Conservation (phyloP, 2,797 vertebrate genomes). For the Myotis findleyi region DNA sequence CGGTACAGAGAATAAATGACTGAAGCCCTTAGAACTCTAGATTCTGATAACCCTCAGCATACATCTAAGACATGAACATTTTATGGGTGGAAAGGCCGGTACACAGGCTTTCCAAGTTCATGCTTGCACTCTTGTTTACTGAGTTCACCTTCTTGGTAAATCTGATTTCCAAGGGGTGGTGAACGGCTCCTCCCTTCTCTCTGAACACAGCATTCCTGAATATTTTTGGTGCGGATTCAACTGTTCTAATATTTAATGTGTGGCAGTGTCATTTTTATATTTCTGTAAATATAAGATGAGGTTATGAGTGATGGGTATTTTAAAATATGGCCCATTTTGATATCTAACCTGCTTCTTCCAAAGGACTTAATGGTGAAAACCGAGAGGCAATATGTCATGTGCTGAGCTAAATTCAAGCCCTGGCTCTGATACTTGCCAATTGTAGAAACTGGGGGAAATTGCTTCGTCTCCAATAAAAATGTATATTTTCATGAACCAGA, state of each 20-base stretch:
- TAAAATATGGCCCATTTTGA: not conserved
- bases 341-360: not conserved
- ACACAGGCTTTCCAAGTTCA: not conserved
- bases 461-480: not conserved
- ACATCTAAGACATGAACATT: not conserved
- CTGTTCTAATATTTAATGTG: not conserved
- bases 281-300: not conserved
- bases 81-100: fast-evolving
- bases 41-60: not conserved
- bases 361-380: not conserved
- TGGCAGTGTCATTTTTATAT: not conserved
- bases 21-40: not conserved
- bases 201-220: not conserved
- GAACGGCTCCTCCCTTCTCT: not conserved
- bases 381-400: not conserved
- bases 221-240: not conserved
- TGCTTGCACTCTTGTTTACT: not conserved
- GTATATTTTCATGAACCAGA: not conserved
- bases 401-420: not conserved
- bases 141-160: not conserved
- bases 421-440: not conserved
- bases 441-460: not conserved
- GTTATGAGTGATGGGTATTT: not conserved
- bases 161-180: not conserved
- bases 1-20: not conserved